phyloP scores from a whole-genome alignment of 2,888 invertebrate species.

The Hirudinaria manillensis region DNA sequence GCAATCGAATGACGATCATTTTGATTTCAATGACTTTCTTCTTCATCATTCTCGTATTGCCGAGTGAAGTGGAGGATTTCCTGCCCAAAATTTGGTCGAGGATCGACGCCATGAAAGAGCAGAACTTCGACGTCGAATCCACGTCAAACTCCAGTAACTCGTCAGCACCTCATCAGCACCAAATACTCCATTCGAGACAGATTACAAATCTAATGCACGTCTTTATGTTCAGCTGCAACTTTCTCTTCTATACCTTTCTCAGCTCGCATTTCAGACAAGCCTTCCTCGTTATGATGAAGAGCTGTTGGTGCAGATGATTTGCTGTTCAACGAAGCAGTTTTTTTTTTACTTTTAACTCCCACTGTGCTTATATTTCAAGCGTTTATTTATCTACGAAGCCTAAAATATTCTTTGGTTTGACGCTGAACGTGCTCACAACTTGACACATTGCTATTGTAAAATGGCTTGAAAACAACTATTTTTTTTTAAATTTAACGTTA shows the following conservation, averaged over 20 bases:
- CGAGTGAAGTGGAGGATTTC: constrained; percentile 49
- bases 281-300: constrained; percentile 22
- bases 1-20: constrained; percentile 45
- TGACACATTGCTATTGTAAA: too few relatives aligned
- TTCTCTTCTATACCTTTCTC: constrained; percentile 39
- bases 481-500: too few relatives aligned
- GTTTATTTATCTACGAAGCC: too few relatives aligned
- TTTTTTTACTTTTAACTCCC: not conserved
- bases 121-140: not conserved
- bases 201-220: constrained; percentile 36
- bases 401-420: too few relatives aligned
- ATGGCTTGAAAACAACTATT: too few relatives aligned
- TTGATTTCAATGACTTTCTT: constrained; percentile 48
- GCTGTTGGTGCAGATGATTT: constrained; percentile 10
- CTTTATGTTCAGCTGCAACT: constrained; percentile 42
- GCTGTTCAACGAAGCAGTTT: not conserved
- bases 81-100: constrained; percentile 35
- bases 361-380: too few relatives aligned
- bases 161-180: constrained; percentile 9
- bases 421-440: too few relatives aligned
- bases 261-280: constrained; percentile 36
- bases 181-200: constrained; percentile 28
- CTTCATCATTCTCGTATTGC: constrained; percentile 49
- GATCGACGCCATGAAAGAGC: not conserved
- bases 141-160: not conserved